These are phyloP conservation scores for Agonopterix arenella DNA, from an alignment of 2,888 invertebrate species.

Conservation along the genomic window DNA sequence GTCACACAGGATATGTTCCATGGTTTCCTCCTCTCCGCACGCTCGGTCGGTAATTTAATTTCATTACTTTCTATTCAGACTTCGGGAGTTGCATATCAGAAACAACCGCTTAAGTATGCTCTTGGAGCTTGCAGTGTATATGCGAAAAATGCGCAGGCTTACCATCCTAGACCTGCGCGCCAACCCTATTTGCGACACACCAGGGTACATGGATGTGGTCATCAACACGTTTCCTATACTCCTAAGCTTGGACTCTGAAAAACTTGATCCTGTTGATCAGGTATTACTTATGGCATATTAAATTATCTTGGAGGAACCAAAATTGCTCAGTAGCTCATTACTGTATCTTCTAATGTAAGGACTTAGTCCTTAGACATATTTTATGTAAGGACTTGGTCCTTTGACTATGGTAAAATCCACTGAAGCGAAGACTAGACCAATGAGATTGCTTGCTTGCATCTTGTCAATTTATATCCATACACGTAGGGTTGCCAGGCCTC, in stretches of 20 bases:
- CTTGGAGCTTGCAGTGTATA: constrained; percentile 58
- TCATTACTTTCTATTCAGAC: constrained; percentile 23
- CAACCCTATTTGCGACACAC: constrained; percentile 50
- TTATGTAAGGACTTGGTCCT: no score
- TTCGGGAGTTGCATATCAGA: constrained; percentile 50
- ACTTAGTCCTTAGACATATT: no score
- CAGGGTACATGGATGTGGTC: constrained; percentile 52
- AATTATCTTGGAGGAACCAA: no score
- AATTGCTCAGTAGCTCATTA: no score
- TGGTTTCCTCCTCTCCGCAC: no score
- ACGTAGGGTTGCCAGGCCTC: no score
- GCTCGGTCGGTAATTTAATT: not conserved
- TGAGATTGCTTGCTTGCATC: no score
- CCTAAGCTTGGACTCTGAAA: constrained; percentile 42
- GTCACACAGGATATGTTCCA: no score
- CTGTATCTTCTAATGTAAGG: no score
- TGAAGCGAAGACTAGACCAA: no score
- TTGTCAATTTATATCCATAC: no score
- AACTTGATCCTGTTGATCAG: constrained; percentile 50
- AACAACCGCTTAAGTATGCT: constrained; percentile 52
- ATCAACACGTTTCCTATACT: constrained; percentile 51
- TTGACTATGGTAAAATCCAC: no score
- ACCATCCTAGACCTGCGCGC: constrained; percentile 52
- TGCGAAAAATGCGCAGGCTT: constrained; percentile 49
- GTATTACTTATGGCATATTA: constrained; percentile 21